These are phyloP conservation scores for Drosophila kepulauana DNA, from an alignment of 1,140 invertebrate genomes.

Conservation along the genomic window DNA sequence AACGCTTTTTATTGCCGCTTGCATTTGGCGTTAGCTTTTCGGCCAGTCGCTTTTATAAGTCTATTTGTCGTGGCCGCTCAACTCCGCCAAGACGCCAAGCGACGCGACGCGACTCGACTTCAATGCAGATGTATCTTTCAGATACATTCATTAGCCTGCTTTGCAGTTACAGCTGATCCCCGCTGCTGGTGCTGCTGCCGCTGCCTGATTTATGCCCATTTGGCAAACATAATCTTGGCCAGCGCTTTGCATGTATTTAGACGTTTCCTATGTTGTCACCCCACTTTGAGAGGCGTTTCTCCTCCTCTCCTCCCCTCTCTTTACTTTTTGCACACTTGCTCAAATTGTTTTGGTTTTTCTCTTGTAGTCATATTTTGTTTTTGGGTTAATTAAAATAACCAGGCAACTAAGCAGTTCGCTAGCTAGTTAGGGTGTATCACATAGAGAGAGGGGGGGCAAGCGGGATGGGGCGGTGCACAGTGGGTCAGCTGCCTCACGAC, in stretches of 20 bases:
- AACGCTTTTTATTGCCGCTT: constrained; percentile 74
- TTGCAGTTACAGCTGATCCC: constrained; percentile 52
- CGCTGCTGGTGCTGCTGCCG: neutral
- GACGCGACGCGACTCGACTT: constrained; percentile 3
- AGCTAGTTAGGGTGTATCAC: neutral
- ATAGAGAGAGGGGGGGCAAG: neutral
- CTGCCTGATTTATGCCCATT: constrained; percentile 70
- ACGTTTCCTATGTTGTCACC: constrained; percentile 77
- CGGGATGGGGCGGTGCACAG: neutral
- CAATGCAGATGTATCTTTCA: constrained; percentile 75
- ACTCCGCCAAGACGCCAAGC: neutral
- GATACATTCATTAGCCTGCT: constrained; percentile 81
- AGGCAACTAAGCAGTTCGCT: constrained; percentile 74
- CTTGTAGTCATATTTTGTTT: constrained; percentile 35
- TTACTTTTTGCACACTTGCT: constrained; percentile 48
- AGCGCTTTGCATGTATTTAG: constrained; percentile 52
- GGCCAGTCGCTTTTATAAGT: constrained; percentile 55
- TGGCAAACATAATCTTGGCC: constrained; percentile 59
- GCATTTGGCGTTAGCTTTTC: constrained; percentile 50
- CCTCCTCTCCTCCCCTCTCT: neutral
- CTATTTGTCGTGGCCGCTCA: constrained; percentile 68
- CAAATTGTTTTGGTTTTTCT: constrained; percentile 27
- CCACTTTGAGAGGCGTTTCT: constrained; percentile 28
- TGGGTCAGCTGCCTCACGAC: constrained; percentile 49
- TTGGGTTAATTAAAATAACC: constrained; percentile 73